Evolutionary conservation across 2,797 vertebrate species (phyloP), one percentile per base, ranked within the genome.

Genomic region (Microchirus variegatus): DNA sequence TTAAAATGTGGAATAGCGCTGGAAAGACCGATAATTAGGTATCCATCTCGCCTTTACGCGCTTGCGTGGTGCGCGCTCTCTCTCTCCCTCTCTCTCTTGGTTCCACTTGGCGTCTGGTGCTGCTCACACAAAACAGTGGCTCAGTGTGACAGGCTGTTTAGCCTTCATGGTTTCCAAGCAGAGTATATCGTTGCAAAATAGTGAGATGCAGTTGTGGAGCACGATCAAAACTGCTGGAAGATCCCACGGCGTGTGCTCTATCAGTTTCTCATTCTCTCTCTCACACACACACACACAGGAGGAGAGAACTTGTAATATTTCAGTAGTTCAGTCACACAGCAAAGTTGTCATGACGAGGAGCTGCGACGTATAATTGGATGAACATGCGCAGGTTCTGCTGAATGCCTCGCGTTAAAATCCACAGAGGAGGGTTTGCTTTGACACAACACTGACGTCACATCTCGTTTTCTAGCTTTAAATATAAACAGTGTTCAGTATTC

Each of bases 371-470:
- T 61, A 59, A 75, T 63, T 77, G 69, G 55, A 43, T 36, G 67
- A 74, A 26, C 53, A 42, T 56, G 40, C 57, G 48, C 78, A 37
- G 19, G 62, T 36, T 44, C 60, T 52, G 57, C 54, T 59, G 18
- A 48, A 61, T 55, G 26, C 59, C 54, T 49, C 76, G 51, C 42
- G 75, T 51, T 26, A 26, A 26, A 26, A 26, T 26, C 26, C 26
- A 26, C 26, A 26, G 26, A 26, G 26, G 55, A 53, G 36, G 66
- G n/a, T 59, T 51, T 8, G 55, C 31, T 72, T 75, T 80, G 62
- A 44, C 89, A 87, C 84, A 66, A 70, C 26, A 37, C 62, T 91
- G 89, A 89, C 86, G 86, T 91, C 83, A 90, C 63, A 78, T 44
- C 67, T 51, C 35, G 17, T 22, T 22, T 3, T 22, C 22, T 22